Conservation (phyloP, 2,888 invertebrate species). For the Dynastes hyllus region DNA sequence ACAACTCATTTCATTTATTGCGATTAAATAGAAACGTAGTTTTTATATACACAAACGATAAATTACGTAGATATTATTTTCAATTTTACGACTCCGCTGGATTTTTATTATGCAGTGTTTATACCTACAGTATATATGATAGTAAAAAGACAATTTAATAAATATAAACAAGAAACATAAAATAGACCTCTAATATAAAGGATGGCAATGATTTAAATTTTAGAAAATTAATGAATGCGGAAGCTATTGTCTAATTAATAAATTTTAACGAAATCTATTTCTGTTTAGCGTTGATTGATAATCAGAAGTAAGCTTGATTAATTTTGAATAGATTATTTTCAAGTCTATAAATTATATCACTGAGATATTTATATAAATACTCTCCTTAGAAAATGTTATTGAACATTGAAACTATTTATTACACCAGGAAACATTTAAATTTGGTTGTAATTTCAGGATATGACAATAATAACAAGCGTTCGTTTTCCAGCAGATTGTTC, state of each 20-base stretch:
- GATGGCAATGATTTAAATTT: slow-evolving; percentile 12
- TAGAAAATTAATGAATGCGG: slow-evolving; percentile 14
- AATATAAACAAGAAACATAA: slow-evolving; percentile 10
- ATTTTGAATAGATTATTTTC: no score
- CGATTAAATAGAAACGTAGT: not conserved
- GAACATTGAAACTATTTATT: no score
- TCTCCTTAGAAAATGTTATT: no score
- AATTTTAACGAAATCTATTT: not conserved
- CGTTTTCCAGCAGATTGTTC: no score
- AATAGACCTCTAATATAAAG: not conserved
- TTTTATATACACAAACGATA: slow-evolving; percentile 1
- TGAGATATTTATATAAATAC: no score
- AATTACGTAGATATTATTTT: not conserved
- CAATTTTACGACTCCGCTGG: slow-evolving; percentile 6
- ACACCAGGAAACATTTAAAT: no score
- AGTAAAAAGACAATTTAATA: not conserved
- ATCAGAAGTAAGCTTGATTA: no score
- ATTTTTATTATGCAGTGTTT: not conserved
- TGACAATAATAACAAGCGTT: no score
- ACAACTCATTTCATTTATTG: not conserved
- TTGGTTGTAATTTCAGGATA: no score
- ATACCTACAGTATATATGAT: not conserved
- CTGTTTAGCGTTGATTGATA: not conserved
- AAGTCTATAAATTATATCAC: no score
- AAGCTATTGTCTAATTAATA: not conserved